Conservation (phyloP, 2,888 invertebrate species). For the Julus scandinavius region DNA sequence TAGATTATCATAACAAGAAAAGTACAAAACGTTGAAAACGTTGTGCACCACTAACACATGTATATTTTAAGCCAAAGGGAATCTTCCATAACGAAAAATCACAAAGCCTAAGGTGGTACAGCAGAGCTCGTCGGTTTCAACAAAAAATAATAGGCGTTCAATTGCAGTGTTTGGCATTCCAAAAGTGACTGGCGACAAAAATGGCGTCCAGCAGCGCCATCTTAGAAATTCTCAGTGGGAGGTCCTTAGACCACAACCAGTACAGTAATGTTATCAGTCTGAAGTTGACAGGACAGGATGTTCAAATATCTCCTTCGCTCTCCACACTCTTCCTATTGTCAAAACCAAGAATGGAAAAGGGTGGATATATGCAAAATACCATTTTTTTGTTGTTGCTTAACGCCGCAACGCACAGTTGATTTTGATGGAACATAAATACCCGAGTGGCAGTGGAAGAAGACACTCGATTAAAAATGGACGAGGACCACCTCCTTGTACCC, state of each 20-base stretch:
- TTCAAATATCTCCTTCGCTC: conserved; percentile 32
- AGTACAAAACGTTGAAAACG: neutral
- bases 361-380: conserved; percentile 31
- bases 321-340: conserved; percentile 23
- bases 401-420: neutral
- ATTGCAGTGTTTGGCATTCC: conserved; percentile 40
- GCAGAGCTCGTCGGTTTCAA: neutral
- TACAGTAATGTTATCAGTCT: conserved; percentile 52
- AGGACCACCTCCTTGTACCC: neutral
- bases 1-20: neutral
- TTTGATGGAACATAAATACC: neutral
- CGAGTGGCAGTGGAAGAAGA: neutral
- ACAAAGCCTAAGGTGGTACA: neutral
- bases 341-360: conserved; percentile 19
- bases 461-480: conserved; percentile 3
- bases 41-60: neutral
- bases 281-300: conserved; percentile 41
- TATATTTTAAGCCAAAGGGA: neutral
- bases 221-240: conserved; percentile 47
- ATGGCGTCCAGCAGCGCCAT: conserved; percentile 36
- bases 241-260: conserved; percentile 46
- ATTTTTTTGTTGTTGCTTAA: neutral
- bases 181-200: conserved; percentile 40
- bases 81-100: neutral
- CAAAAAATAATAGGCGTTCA: conserved; percentile 28